phyloP scores from a whole-genome alignment of 64 coral and sea anemone species.

The Actinia equina region DNA sequence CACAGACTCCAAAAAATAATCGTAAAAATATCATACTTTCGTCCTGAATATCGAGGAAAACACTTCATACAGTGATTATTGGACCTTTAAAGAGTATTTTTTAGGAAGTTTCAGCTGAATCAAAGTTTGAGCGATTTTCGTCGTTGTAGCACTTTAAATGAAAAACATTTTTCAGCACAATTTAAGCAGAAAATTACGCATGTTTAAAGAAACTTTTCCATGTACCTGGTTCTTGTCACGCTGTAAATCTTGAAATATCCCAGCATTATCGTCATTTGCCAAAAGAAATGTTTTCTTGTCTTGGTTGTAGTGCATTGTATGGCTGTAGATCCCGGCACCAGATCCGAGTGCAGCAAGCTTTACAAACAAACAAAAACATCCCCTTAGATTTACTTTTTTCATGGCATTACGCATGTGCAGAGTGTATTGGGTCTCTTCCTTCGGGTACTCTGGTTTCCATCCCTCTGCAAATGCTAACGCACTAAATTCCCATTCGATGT shows the following conservation, averaged over 20 bases:
- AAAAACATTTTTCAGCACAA: neutral
- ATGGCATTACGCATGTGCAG: neutral
- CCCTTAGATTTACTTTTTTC: neutral
- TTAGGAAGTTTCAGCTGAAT: too few species aligned
- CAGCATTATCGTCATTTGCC: slow-evolving; percentile 3
- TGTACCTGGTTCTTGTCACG: slow-evolving; percentile 49
- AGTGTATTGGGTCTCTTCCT: too few species aligned
- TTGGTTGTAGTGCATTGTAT: slow-evolving; percentile 58
- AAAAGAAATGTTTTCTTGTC: slow-evolving; percentile 43
- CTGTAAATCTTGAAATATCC: slow-evolving; percentile 24
- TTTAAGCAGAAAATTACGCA: neutral
- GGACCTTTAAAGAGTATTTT: too few species aligned
- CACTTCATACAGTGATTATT: too few species aligned
- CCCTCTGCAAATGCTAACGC: too few species aligned
- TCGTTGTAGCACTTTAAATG: too few species aligned
- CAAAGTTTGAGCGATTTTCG: too few species aligned
- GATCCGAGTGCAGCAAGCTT: slow-evolving; percentile 62
- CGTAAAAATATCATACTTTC: too few species aligned
- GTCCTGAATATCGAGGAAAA: too few species aligned
- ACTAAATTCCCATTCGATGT: too few species aligned
- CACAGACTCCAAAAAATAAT: too few species aligned
- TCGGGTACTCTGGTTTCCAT: too few species aligned
- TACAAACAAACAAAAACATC: neutral
- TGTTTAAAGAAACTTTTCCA: neutral
- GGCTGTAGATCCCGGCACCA: slow-evolving; percentile 46